phyloP scores from a whole-genome alignment of 2,888 invertebrate genomes.

The Ryuthela nishihirai region DNA sequence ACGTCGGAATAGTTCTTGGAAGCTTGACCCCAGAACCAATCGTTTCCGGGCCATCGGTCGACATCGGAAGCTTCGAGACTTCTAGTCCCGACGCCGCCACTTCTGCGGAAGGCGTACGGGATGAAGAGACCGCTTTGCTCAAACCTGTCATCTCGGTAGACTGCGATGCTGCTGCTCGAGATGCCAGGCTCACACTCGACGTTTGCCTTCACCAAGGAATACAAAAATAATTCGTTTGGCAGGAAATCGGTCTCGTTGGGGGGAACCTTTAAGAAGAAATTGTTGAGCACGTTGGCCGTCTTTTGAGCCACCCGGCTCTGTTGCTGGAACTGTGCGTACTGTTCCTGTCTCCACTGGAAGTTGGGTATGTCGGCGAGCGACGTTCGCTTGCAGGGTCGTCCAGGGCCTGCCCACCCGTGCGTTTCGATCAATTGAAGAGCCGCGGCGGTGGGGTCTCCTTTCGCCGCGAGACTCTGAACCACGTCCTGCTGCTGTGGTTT shows the following conservation, averaged over 20 bases:
- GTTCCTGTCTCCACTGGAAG: no score
- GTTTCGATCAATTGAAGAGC: no score
- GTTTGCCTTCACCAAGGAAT: slow-evolving; percentile 17
- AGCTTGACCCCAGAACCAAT: slow-evolving; percentile 7
- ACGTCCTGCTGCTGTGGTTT: no score
- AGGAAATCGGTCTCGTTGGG: slow-evolving; percentile 8
- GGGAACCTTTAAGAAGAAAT: slow-evolving; percentile 8
- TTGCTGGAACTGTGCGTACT: no score
- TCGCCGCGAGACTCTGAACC: no score
- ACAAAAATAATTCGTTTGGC: slow-evolving; percentile 23
- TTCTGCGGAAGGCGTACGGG: slow-evolving; percentile 13
- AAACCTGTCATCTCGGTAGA: slow-evolving; percentile 7
- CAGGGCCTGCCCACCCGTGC: no score
- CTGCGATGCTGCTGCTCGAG: slow-evolving; percentile 17
- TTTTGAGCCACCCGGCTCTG: no score
- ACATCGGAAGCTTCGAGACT: slow-evolving; percentile 3
- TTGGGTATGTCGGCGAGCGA: no score
- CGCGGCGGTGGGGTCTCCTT: no score
- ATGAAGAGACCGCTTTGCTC: slow-evolving; percentile 7
- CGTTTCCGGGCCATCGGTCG: not conserved
- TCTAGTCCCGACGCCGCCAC: slow-evolving; percentile 3
- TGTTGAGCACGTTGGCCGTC: slow-evolving; percentile 22
- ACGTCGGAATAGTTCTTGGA: not conserved
- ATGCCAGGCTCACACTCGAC: slow-evolving; percentile 17
- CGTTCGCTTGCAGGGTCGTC: no score